Evolutionary conservation across 2,888 invertebrate species (phyloP), one percentile per base, ranked within the genome.

Genomic region (Alviniconcha strummeri): DNA sequence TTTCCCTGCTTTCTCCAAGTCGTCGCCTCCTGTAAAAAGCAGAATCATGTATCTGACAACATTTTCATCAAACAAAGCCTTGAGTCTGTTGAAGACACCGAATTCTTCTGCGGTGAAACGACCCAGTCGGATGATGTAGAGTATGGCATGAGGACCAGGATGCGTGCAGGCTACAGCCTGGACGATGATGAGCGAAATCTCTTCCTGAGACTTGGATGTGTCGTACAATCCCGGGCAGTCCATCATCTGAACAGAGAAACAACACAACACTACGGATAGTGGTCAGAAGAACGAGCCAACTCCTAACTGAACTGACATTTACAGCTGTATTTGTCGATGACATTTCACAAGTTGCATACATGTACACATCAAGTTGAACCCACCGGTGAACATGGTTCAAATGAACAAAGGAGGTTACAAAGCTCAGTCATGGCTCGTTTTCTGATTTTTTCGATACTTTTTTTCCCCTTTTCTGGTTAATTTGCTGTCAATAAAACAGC

Each of bases 181-280:
- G 56, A 82, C 67, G 17, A 76, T 9, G 55, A 56, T 13, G 19
- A 75, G 17, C 19, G 69, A 60, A 2, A 82, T 56, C 36, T 54
- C 55, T 11, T 82, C 56, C 9, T 77, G 67, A 1, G 54, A 69
- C 4, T 56, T 19, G 55, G 9, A 4, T 7, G 82, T 82, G 82
- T 82, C 82, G 75, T 54, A 82, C 77, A 82, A 56, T 1, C 82
- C 82, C 6, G 82, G 82, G 15, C 56, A 56, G 77, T 82, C 82
- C 72, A 81, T 72, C 36, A 81, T 57, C 81, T 81, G 74, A 13
- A n/a, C 0, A 36, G 17, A 19, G 5, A 8, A 80, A 57, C 3
- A 19, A 56, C 36, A 56, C n/a, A 17, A 8, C n/a, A 11, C 7
- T 9, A 19, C 3, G n/a, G 36, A 64, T 9, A 64, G 15, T 3